Base-by-base conservation (phyloP, 2,797 vertebrate species). In the Myotis vivesi region DNA sequence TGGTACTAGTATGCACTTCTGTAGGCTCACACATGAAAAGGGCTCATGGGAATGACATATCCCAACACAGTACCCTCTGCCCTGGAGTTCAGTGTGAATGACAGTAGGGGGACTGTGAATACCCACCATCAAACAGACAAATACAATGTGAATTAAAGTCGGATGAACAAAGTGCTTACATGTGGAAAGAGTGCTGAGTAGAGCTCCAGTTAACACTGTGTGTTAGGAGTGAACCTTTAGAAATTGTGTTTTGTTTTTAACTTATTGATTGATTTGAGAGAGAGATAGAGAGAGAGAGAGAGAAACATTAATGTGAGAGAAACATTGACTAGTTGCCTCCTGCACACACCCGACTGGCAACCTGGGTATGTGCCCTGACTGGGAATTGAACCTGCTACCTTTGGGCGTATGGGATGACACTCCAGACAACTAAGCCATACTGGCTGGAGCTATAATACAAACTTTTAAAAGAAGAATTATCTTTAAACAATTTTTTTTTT, bases 1-100 rank as follows among this genome's bases (percentile, higher is more conserved):
- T 10, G 3, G 51, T 4, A 3, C 62, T 13, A 2, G 53, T 4
- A 3, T 1, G 9, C 25, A 2, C 25, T 8, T 30, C n/a, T 36
- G 17, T 16, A 3, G 49, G 69, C 55, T 57, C 6, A 5, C 33
- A 36, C 8, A 0, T 30, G 12, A 16, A 3, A 30, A 77, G 64
- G 53, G 46, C 64, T 69, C 19, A 1, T 1, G 16, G 71, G 30
- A 15, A 23, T 13, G 51, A 20, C 1, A 36, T 36, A 30, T 38
- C 33, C 71, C 64, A 51, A n/a, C 7, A 9, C n/a, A 0, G 1
- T 8, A 12, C 87, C 85, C 68, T 59, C 38, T 30, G 11, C 12
- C 87, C 30, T 69, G 8, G 81, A 28, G 57, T 59, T 69, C 46
- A 22, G 62, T 17, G 38, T 72, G 53, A 44, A 4, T n/a, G 57